These are phyloP conservation scores for Pteruthius melanotis DNA, from an alignment of 2,113 vertebrate genomes.

Conservation along the genomic window DNA sequence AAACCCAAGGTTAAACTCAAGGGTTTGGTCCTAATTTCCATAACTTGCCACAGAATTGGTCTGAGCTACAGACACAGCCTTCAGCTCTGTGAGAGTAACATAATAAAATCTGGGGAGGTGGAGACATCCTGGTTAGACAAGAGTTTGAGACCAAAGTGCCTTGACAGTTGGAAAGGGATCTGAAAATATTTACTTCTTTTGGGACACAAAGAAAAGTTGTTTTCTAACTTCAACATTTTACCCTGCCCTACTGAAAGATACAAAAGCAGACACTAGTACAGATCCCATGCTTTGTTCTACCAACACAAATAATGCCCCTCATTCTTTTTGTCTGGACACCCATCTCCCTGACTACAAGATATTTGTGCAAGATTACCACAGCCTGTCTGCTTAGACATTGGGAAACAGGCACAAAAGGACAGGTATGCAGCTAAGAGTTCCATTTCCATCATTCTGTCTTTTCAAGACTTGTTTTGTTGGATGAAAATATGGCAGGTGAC, in stretches of 20 bases:
- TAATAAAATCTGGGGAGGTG: not conserved
- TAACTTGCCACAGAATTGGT: fast-evolving
- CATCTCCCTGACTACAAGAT: not conserved
- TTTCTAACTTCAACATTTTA: not conserved
- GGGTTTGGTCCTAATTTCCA: not conserved
- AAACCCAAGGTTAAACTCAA: not conserved
- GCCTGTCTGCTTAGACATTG: not conserved
- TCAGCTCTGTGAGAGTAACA: not conserved
- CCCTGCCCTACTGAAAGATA: not conserved
- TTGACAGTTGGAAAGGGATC: not conserved
- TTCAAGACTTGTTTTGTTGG: not conserved
- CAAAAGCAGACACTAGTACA: not conserved
- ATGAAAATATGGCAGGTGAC: not conserved
- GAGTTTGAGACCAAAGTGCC: not conserved
- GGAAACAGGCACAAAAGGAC: not conserved
- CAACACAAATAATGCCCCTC: fast-evolving
- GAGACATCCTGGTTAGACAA: not conserved
- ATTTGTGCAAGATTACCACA: not conserved
- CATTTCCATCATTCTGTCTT: not conserved
- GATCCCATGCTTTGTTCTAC: not conserved
- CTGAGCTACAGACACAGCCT: not conserved
- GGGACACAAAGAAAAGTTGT: not conserved
- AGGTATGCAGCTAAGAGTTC: not conserved
- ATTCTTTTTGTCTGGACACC: not conserved
- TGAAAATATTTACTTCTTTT: not conserved